phyloP scores from a whole-genome alignment of 2,113 vertebrate genomes.

The Sigmodon hispidus region DNA sequence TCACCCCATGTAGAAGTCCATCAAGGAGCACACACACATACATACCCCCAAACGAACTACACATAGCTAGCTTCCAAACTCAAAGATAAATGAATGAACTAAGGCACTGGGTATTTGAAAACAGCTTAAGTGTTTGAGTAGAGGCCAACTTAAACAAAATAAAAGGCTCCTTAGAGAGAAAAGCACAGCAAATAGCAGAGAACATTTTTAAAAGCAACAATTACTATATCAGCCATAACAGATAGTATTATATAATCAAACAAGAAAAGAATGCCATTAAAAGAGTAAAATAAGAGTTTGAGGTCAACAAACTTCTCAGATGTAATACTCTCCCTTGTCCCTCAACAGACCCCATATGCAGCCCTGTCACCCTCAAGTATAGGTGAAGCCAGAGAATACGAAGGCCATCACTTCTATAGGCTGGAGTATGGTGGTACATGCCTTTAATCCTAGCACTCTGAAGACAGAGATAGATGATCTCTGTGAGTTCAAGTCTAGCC shows the following conservation, averaged over 20 bases:
- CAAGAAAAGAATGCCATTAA: not conserved
- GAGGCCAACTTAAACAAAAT: slow-evolving; percentile 4
- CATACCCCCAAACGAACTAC: not conserved
- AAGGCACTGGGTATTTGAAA: not conserved
- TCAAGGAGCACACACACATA: not conserved
- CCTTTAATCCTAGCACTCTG: not conserved
- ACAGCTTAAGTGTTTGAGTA: not conserved
- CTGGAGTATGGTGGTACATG: not conserved
- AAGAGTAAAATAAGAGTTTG: slow-evolving; percentile 7
- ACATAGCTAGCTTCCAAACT: not conserved
- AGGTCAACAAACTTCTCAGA: not conserved
- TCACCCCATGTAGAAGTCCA: not conserved
- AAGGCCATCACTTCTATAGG: not conserved
- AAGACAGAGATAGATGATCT: not conserved
- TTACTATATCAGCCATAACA: not conserved
- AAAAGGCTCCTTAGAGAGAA: not conserved
- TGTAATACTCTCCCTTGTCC: not conserved
- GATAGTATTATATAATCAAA: not conserved
- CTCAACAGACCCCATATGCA: not conserved
- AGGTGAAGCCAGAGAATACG: not conserved
- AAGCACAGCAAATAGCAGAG: not conserved
- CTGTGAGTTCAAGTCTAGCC: not conserved
- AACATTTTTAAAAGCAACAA: not conserved
- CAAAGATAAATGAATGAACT: not conserved
- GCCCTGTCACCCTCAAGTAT: not conserved